Evolutionary conservation across 2,797 vertebrate species (phyloP).

Genomic region (Apodemus agrarius): DNA sequence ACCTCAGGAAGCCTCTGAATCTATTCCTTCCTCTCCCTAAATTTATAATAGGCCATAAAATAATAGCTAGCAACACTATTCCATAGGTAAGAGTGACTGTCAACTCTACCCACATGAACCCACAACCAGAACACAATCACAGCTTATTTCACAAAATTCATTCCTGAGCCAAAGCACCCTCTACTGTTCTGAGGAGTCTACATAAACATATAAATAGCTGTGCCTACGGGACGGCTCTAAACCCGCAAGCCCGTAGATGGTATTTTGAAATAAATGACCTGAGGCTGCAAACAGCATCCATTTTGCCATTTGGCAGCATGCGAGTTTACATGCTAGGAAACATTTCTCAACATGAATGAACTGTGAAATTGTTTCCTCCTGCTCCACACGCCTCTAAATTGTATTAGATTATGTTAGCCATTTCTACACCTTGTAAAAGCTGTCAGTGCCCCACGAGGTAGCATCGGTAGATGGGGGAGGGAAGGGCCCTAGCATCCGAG

Average conservation of each 20-base stretch:
- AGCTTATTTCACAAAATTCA: conserved; percentile 68
- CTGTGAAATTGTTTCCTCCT: conserved; percentile 73
- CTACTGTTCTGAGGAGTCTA: conserved; percentile 52
- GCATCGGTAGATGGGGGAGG: not conserved
- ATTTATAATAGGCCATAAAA: conserved; percentile 58
- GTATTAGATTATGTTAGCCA: conserved; percentile 62
- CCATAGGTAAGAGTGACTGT: conserved; percentile 53
- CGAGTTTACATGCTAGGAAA: conserved; percentile 64
- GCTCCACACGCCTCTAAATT: conserved; percentile 40
- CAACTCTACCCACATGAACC: not conserved
- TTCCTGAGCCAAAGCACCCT: conserved; percentile 42
- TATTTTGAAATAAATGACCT: conserved; percentile 66
- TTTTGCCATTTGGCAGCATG: conserved; percentile 70
- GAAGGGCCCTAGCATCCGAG: not conserved
- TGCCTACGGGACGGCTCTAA: conserved; percentile 45
- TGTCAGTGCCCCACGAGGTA: conserved; percentile 6
- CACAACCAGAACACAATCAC: conserved; percentile 57
- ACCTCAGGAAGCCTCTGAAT: conserved; percentile 38
- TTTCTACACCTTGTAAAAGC: conserved; percentile 57
- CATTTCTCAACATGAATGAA: conserved; percentile 78
- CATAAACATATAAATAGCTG: conserved; percentile 54
- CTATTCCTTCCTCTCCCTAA: not conserved
- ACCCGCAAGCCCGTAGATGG: conserved; percentile 28
- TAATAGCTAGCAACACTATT: conserved; percentile 51
- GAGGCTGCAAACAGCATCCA: conserved; percentile 50